A percentile compares a stretch with the other conserved stretches of the same genome.
These are phyloP conservation scores for Gallirallus australis DNA, from an alignment of 2,797 vertebrate species.

Conservation along the genomic window DNA sequence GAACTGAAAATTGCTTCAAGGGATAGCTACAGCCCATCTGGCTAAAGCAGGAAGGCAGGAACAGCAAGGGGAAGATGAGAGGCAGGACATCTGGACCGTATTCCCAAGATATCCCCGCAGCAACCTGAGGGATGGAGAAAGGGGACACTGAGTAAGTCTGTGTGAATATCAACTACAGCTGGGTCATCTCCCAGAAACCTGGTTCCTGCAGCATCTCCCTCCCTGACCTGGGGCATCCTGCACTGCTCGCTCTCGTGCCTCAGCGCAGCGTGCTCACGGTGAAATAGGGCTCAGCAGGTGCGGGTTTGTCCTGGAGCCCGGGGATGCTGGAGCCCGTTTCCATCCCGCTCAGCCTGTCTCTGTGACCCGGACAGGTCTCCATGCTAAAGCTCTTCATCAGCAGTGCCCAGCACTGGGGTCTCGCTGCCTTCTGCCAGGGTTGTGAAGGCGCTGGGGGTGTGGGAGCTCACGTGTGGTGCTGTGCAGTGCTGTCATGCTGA, in stretches of 20 bases:
- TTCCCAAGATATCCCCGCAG: not conserved
- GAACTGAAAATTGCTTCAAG: not conserved
- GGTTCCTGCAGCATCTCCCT: not conserved
- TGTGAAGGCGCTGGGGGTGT: accelerated
- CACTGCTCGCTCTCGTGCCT: accelerated
- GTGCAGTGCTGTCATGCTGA: accelerated
- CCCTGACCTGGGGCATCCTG: not conserved
- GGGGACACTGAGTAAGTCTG: not conserved
- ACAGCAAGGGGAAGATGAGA: not conserved
- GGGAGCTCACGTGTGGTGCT: accelerated
- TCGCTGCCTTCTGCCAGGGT: accelerated
- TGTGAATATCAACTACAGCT: not conserved
- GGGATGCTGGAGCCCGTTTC: not conserved
- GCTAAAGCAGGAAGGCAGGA: not conserved
- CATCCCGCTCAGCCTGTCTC: not conserved
- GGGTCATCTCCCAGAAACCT: not conserved
- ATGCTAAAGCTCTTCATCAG: accelerated
- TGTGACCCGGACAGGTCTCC: not conserved
- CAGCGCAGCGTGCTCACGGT: not conserved
- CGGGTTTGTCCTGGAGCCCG: not conserved
- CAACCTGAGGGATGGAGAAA: not conserved
- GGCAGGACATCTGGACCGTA: not conserved
- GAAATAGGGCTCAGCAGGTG: not conserved
- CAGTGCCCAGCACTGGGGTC: not conserved
- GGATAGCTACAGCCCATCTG: not conserved